Conservation (phyloP, 2,113 vertebrate genomes). For the Lagopus leucura region DNA sequence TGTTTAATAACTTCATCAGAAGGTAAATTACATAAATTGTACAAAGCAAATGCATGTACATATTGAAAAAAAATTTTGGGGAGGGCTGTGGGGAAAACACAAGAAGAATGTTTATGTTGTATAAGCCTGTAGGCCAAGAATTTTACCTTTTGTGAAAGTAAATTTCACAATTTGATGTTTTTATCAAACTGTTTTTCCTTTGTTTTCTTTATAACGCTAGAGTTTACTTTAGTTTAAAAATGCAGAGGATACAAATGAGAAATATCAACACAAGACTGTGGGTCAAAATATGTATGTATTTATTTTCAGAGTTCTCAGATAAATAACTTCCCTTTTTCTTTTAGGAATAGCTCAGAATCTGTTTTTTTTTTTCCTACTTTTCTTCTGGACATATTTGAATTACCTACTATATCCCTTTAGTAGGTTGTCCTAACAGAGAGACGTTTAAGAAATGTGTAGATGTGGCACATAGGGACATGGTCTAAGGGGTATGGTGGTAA, state of each 20-base stretch:
- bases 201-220: background rate
- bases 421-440: background rate
- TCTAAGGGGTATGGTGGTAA: too few species aligned
- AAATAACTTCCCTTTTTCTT: background rate
- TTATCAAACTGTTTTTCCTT: background rate
- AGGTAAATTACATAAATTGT: background rate
- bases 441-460: too few species aligned
- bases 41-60: accelerated
- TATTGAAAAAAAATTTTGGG: background rate
- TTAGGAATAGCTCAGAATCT: background rate
- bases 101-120: background rate
- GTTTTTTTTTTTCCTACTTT: background rate
- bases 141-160: background rate
- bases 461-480: too few species aligned
- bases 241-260: background rate
- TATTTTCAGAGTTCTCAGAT: background rate
- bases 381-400: background rate
- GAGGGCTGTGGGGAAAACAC: too few species aligned
- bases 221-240: background rate
- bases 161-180: background rate
- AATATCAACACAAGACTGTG: background rate
- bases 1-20: background rate
- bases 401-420: background rate
- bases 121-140: accelerated
- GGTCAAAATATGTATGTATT: background rate